A percentile compares a stretch with the other conserved stretches of the same genome.
Conservation (phyloP, 2,888 invertebrate species). For the Schizotus pectinicornis region DNA sequence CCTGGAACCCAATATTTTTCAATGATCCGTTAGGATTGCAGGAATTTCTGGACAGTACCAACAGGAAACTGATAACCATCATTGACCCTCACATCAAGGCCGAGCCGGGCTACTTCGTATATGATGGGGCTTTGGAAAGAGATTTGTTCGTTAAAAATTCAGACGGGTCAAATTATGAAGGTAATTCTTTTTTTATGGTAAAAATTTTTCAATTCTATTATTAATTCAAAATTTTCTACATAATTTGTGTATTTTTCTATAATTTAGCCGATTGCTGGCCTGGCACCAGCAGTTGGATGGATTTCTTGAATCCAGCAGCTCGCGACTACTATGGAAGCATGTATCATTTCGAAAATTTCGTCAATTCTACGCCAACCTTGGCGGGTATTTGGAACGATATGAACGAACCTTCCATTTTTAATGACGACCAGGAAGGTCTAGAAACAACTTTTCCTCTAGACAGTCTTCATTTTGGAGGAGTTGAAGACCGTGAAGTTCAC, state of each 20-base stretch:
- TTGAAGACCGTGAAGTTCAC: conserved; percentile 88
- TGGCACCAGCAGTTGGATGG: conserved; percentile 17
- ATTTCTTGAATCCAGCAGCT: conserved; percentile 70
- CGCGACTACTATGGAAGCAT: conserved; percentile 75
- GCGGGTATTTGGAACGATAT: conserved; percentile 97
- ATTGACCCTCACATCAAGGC: conserved; percentile 94
- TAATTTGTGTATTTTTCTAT: too few relatives aligned
- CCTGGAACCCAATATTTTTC: conserved; percentile 91
- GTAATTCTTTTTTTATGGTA: too few relatives aligned
- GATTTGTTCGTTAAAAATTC: conserved; percentile 85
- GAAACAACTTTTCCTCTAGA: conserved; percentile 14
- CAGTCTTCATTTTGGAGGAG: conserved; percentile 71
- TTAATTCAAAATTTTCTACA: too few relatives aligned
- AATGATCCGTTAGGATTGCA: conserved; percentile 81
- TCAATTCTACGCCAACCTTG: conserved; percentile 70
- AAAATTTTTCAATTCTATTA: too few relatives aligned
- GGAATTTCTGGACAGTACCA: conserved; percentile 60
- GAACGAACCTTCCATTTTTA: conserved; percentile 98
- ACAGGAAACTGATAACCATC: conserved; percentile 88
- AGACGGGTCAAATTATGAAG: conserved; percentile 89
- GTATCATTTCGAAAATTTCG: conserved; percentile 69
- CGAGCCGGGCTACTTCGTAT: conserved; percentile 22
- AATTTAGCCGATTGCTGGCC: conserved; percentile 16
- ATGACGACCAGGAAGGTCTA: conserved; percentile 76
- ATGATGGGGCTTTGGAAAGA: conserved; percentile 66